Evolutionary conservation across 2,797 vertebrate genomes (phyloP).

Genomic region (Pangasius krempfi): DNA sequence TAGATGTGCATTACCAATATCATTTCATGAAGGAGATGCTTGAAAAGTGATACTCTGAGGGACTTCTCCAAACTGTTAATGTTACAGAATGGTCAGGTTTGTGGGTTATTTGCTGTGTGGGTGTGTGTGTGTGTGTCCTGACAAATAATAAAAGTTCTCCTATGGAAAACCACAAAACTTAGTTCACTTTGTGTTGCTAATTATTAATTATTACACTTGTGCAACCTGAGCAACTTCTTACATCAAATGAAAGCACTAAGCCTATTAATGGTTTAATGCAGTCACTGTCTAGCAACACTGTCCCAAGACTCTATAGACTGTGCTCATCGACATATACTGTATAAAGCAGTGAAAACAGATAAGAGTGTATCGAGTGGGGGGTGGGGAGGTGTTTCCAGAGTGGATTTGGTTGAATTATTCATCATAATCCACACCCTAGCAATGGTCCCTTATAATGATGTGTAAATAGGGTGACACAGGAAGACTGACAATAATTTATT

Average conservation of each 20-base stretch:
- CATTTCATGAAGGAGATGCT: not conserved
- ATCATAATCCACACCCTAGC: not conserved
- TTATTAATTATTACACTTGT: not conserved
- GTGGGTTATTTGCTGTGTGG: not conserved
- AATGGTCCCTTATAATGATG: conserved; percentile 2
- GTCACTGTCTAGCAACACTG: not conserved
- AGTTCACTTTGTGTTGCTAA: not conserved
- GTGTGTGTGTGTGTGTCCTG: not conserved
- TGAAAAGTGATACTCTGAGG: not conserved
- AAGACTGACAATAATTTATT: conserved; percentile 27
- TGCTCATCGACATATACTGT: conserved; percentile 23
- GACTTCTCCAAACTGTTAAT: not conserved
- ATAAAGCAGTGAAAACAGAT: not conserved
- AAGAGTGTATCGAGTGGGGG: not conserved
- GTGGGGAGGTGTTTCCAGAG: too few relatives aligned
- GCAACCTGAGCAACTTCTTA: not conserved
- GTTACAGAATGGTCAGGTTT: not conserved
- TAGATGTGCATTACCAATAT: not conserved
- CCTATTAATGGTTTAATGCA: not conserved
- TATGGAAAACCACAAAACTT: not conserved
- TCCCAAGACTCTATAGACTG: not conserved
- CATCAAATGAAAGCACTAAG: not conserved
- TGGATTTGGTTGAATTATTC: conserved; percentile 12
- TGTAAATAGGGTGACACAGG: conserved; percentile 8
- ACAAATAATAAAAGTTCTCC: not conserved